Percentiles rank a stretch among this genome's conserved stretches.
phyloP scores from a whole-genome alignment of 1,140 invertebrate species.

The Leptestheria dahalacensis region DNA sequence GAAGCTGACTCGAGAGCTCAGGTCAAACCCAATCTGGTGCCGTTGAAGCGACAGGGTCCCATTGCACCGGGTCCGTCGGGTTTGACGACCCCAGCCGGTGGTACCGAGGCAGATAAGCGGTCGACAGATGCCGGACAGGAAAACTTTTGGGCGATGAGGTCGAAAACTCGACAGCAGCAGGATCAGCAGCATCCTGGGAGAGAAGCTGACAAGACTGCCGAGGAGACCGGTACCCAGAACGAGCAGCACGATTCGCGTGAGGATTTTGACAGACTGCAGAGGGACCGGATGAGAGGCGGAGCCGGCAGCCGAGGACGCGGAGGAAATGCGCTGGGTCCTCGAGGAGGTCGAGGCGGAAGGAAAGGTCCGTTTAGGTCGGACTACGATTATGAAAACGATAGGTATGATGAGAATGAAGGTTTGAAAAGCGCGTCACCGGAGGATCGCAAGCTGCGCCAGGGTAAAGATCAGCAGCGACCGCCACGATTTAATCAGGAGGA shows the following conservation, averaged over 20 bases:
- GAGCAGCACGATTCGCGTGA: slow-evolving; percentile 18
- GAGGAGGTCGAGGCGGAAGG: slow-evolving; percentile 23
- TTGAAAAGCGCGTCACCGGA: slow-evolving; percentile 13
- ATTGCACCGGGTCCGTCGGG: background rate
- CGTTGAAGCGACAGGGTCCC: slow-evolving; percentile 2
- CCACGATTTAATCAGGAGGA: background rate
- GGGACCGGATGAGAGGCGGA: slow-evolving; percentile 23
- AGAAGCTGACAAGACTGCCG: slow-evolving; percentile 17
- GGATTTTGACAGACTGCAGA: slow-evolving; percentile 7
- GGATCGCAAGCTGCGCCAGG: background rate
- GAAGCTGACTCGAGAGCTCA: slow-evolving; percentile 28
- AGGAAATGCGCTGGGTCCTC: slow-evolving; percentile 17
- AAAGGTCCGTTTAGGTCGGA: slow-evolving; percentile 14
- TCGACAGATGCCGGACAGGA: slow-evolving; percentile 29
- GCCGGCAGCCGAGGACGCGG: slow-evolving; percentile 25
- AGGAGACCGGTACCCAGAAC: slow-evolving; percentile 29
- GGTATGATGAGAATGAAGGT: slow-evolving; percentile 7
- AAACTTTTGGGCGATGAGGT: slow-evolving; percentile 51
- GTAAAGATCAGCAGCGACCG: slow-evolving; percentile 16
- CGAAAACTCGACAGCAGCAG: slow-evolving; percentile 38
- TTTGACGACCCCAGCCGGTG: background rate
- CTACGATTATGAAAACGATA: slow-evolving; percentile 14
- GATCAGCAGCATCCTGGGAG: slow-evolving; percentile 28
- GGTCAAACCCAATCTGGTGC: slow-evolving; percentile 31
- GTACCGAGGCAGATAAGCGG: background rate